Evolutionary conservation across 2,888 invertebrate species (phyloP), one percentile per base, ranked within the genome.

Genomic region (Crossocerus cetratus): DNA sequence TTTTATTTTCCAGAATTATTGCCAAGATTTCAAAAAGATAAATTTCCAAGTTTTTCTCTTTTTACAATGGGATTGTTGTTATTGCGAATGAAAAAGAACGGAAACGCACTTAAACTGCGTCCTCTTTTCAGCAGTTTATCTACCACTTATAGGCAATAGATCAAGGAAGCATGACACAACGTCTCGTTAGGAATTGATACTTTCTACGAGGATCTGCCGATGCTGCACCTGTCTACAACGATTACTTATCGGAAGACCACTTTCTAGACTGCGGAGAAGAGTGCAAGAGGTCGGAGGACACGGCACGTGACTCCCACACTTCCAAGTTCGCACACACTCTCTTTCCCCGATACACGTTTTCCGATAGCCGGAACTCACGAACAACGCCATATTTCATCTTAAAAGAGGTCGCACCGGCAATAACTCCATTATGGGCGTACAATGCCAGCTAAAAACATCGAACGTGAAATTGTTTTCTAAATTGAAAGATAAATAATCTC

Each of bases 331-430:
- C 32, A 5, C 22, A 23, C n/a, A 20, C 53, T 20, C 8, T 1
- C 14, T 45, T 21, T 61, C 61, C 22, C 23, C 2, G n/a, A 32
- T 11, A 32, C 32, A 11, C 32, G 14, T 53, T 13, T 42, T 16
- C 23, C 32, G 44, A 2, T 4, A 1, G 14, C 13, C 16, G 18
- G 20, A 55, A 77, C 83, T 83, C 81, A 72, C 72, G 45, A 44
- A 49, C 43, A 43, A 43, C 13, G 43, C 16, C 14, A 14, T 49
- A 16, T 49, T 49, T 49, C 49, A 49, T 49, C 14, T 32, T 32
- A 8, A 32, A 8, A 32, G 32, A 0, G 8, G 5, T 32, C 8
- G 5, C 32, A 32, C 8, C 8, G 32, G 32, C 11, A 32, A 32
- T 8, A 32, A 8, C 0, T 5, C 8, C 1, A 5, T 32, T 32